Evolutionary conservation across 2,888 invertebrate genomes (phyloP).

Genomic region (Mellilla xanthometata): DNA sequence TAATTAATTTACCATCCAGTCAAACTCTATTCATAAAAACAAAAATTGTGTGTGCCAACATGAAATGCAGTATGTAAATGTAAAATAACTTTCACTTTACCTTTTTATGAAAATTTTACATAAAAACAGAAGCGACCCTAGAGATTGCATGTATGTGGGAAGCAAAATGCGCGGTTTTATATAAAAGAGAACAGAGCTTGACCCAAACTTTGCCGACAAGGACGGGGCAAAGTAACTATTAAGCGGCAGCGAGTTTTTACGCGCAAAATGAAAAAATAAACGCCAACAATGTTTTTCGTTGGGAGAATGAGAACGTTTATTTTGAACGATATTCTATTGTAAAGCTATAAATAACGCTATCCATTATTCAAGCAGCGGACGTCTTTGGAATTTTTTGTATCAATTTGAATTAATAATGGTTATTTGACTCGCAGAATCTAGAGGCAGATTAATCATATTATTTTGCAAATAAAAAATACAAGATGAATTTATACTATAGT

Average conservation of each 20-base stretch:
- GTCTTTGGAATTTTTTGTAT: not conserved
- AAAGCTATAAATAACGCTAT: not conserved
- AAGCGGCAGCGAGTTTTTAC: constrained; percentile 31
- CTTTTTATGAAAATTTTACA: not conserved
- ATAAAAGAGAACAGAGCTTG: constrained; percentile 22
- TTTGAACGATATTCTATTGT: constrained; percentile 3
- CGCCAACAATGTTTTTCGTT: not conserved
- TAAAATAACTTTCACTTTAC: too few relatives aligned
- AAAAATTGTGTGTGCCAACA: too few relatives aligned
- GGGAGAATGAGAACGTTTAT: not conserved
- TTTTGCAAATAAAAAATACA: too few relatives aligned
- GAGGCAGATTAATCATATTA: too few relatives aligned
- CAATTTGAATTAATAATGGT: not conserved
- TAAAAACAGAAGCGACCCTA: not conserved
- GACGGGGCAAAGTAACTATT: constrained; percentile 38
- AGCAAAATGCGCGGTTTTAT: constrained; percentile 23
- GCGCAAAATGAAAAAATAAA: constrained; percentile 7
- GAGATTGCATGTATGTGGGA: constrained; percentile 22
- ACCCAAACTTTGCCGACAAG: constrained; percentile 30
- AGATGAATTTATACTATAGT: too few relatives aligned
- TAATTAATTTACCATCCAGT: too few relatives aligned
- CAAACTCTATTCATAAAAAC: too few relatives aligned
- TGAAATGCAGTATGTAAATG: too few relatives aligned
- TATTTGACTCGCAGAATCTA: too few relatives aligned
- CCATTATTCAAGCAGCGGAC: not conserved